A percentile compares a stretch with the other conserved stretches of the same genome.
phyloP scores from a whole-genome alignment of 2,888 invertebrate genomes.

The Xestoiulus laeticollis region DNA sequence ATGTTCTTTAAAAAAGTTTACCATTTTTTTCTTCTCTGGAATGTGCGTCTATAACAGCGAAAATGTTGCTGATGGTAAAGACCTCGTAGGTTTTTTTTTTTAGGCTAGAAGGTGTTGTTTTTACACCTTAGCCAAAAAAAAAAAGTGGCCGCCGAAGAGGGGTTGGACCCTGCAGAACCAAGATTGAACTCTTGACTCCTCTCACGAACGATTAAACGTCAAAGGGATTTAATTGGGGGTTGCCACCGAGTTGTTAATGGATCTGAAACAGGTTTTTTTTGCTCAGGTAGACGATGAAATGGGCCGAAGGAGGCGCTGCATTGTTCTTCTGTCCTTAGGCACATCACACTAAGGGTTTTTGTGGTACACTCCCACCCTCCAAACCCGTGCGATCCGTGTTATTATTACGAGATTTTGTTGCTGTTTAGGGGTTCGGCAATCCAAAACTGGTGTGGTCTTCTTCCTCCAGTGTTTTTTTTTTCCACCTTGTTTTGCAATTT shows the following conservation, averaged over 20 bases:
- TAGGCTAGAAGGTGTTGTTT: background rate
- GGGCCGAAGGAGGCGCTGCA: background rate
- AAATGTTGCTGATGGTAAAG: background rate
- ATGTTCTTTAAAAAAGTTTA: background rate
- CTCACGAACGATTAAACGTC: constrained; percentile 37
- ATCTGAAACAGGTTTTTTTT: background rate
- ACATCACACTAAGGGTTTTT: background rate
- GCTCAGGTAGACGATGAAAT: background rate
- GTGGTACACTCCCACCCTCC: constrained; percentile 8
- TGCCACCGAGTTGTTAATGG: constrained; percentile 22
- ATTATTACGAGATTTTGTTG: background rate
- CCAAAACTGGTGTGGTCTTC: background rate
- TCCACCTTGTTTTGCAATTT: background rate
- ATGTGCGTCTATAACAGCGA: background rate
- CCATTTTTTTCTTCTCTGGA: too few relatives aligned
- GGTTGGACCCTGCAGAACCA: background rate
- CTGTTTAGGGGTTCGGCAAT: background rate
- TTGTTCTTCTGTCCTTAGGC: background rate
- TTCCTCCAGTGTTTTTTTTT: constrained; percentile 21
- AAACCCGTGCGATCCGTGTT: background rate
- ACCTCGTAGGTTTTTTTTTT: background rate
- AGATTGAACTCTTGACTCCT: constrained; percentile 11
- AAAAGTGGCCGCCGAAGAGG: background rate
- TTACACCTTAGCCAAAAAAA: background rate
- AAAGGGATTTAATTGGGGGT: constrained; percentile 28